These are phyloP conservation scores for Chrysemys picta DNA, from an alignment of 2,113 vertebrate species.

Conservation along the genomic window DNA sequence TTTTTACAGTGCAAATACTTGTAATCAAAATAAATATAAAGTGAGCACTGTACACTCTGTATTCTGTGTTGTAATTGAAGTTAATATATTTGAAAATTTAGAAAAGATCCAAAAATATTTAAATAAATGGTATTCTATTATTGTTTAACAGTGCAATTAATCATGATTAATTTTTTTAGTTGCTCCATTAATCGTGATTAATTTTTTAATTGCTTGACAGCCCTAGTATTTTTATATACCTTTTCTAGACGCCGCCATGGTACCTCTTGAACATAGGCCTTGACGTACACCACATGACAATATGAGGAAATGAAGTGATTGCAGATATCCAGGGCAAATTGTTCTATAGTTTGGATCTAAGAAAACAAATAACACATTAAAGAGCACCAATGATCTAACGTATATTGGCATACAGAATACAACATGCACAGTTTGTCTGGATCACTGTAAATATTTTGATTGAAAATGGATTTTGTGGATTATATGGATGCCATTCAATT, in stretches of 20 bases:
- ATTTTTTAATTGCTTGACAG: no score
- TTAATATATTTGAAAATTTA: no score
- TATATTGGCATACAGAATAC: neutral
- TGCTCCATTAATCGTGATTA: no score
- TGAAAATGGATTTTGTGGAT: neutral
- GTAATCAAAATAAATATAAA: no score
- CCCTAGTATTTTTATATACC: constrained; percentile 72
- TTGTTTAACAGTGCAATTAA: no score
- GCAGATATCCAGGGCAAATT: constrained; percentile 89
- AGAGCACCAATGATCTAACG: neutral
- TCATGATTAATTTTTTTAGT: no score
- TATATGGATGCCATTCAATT: neutral
- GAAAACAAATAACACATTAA: constrained; percentile 6
- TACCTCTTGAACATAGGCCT: constrained; percentile 75
- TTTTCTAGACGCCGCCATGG: constrained; percentile 90
- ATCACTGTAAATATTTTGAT: neutral
- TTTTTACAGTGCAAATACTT: no score
- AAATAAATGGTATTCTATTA: no score
- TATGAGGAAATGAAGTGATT: constrained; percentile 88
- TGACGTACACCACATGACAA: constrained; percentile 84
- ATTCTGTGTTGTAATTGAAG: no score
- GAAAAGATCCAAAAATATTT: no score
- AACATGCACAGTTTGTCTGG: neutral
- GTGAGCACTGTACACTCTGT: no score
- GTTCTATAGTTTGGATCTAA: constrained; percentile 87